phyloP scores from a whole-genome alignment of 2,113 vertebrate genomes.

The Charadrius vociferus region DNA sequence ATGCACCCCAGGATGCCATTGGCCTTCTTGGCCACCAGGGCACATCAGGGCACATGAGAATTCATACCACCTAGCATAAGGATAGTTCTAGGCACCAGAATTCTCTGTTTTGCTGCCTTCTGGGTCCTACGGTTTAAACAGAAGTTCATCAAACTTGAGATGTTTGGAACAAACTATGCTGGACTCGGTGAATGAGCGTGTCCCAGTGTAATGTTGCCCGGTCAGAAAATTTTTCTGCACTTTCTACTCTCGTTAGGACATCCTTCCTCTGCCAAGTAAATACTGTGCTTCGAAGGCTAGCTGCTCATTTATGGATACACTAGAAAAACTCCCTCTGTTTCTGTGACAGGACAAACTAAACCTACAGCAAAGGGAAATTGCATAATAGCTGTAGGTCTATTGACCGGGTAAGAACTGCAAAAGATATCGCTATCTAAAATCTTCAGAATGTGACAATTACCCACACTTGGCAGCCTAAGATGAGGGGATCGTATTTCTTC shows the following conservation, averaged over 20 bases:
- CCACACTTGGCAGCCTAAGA: background rate
- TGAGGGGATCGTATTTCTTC: background rate
- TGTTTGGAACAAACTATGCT: background rate
- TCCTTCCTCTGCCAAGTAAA: background rate
- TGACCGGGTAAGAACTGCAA: background rate
- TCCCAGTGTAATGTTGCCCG: background rate
- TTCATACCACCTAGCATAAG: background rate
- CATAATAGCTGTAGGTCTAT: background rate
- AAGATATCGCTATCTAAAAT: background rate
- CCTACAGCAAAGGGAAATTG: background rate
- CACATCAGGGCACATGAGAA: background rate
- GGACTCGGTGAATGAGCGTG: background rate
- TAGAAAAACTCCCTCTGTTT: background rate
- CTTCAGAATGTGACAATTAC: background rate
- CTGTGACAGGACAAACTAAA: background rate
- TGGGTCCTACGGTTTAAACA: background rate
- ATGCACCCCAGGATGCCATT: no score
- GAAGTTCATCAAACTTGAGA: background rate
- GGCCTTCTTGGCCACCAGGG: no score
- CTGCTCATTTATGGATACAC: background rate
- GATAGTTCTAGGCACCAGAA: background rate
- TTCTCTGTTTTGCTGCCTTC: background rate
- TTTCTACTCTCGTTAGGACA: background rate
- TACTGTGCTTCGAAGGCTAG: background rate
- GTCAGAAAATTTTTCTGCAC: background rate